A percentile compares a stretch with the other conserved stretches of the same genome.
Conservation (phyloP, 1,140 invertebrate species). For the Drosophila quadrilineata region DNA sequence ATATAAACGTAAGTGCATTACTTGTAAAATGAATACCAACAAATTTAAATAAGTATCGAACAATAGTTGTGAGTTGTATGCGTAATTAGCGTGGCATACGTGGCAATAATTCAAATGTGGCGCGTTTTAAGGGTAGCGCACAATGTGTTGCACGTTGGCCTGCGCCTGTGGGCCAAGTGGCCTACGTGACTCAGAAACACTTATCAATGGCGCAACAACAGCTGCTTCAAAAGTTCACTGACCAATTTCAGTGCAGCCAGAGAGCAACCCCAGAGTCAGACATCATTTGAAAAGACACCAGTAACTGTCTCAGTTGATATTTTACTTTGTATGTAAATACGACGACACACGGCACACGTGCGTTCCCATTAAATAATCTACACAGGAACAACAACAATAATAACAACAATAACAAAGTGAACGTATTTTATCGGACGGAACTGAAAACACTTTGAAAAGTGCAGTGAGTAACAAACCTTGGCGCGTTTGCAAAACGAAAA, state of each 20-base stretch:
- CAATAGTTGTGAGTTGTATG: neutral
- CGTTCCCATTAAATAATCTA: slow-evolving; percentile 37
- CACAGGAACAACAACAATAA: slow-evolving; percentile 3
- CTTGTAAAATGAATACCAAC: neutral
- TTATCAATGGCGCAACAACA: slow-evolving; percentile 76
- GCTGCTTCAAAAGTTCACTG: slow-evolving; percentile 66
- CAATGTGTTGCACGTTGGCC: slow-evolving; percentile 56
- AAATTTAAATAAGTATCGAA: neutral
- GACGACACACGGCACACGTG: too few species aligned
- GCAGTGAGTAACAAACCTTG: slow-evolving; percentile 58
- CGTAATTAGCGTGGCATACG: neutral
- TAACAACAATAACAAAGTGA: slow-evolving; percentile 27
- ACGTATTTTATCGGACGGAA: too few species aligned
- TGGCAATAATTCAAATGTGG: slow-evolving; percentile 8
- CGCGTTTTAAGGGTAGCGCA: slow-evolving; percentile 19
- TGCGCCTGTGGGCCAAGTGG: slow-evolving; percentile 35
- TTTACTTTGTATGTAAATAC: too few species aligned
- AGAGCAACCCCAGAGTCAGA: slow-evolving; percentile 26
- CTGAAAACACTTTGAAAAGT: slow-evolving; percentile 40
- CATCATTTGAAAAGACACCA: slow-evolving; percentile 29
- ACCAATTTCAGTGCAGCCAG: slow-evolving; percentile 59
- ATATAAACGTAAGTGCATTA: slow-evolving; percentile 8
- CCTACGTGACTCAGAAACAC: slow-evolving; percentile 79
- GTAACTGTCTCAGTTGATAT: slow-evolving; percentile 3
- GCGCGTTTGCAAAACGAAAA: slow-evolving; percentile 33